Evolutionary conservation across 2,797 vertebrate genomes (phyloP), one percentile per base, ranked within the genome.

Genomic region (Poeciliopsis gracilis): DNA sequence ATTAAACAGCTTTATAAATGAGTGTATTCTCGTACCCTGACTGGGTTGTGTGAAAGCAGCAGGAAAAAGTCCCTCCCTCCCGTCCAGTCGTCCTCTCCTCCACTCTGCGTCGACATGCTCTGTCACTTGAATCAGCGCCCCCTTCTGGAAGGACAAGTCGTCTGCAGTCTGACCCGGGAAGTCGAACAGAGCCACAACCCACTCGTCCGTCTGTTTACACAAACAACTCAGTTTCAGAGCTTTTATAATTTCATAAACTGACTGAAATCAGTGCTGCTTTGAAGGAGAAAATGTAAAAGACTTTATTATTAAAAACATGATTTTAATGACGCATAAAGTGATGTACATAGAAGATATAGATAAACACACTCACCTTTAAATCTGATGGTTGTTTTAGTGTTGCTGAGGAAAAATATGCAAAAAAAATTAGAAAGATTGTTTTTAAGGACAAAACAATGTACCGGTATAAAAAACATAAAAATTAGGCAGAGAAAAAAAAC

Each of bases 111-210:
- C 95, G 0, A 98, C 72, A 23, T 77, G 95, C 79, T 97, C 91
- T 0, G 87, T 90, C 79, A 98, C 95, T 70, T 94, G 92, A 91
- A 98, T 97, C 45, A 87, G 92, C 83, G 97, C 96, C 89, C 97
- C 97, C 89, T 96, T 95, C 88, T 90, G 96, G 93, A 98, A 98
- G 77, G 96, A 88, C 33, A 98, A 91, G 79, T 98, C 97, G 0
- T 97, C 97, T 78, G 94, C 93, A 30, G 97, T 95, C 95, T 98
- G 97, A 30, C 95, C 97, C 0, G 93, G 93, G 83, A 98, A 98
- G 90, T 97, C 96, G 51, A 97, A 97, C 73, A 97, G 90, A 0
- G 97, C 97, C 90, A 96, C 92, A 0, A 91, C 97, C 97, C 97
- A 98, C 80, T 97, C 94, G 72, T 78, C 84, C 0, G 4, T 49